Evolutionary conservation across 2,888 invertebrate genomes (phyloP).

Genomic region (Agrochola macilenta): DNA sequence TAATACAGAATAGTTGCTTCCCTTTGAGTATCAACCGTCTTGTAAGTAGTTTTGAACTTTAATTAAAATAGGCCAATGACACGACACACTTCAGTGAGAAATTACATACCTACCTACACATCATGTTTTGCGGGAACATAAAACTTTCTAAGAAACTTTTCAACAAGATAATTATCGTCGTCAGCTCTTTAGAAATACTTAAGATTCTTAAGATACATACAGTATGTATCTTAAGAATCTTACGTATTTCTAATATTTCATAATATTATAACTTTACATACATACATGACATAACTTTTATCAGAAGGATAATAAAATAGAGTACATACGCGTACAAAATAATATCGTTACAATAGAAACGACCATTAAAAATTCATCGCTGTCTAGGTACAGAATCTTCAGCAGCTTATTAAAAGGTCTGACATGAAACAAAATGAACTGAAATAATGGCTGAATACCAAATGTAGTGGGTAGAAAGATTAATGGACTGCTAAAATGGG

Average conservation of each 20-base stretch:
- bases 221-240: no score
- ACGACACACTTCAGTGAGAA: conserved; percentile 17
- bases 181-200: conserved; percentile 12
- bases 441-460: conserved; percentile 67
- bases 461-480: conserved; percentile 70
- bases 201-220: conserved; percentile 24
- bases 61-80: conserved; percentile 46
- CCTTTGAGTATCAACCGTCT: conserved; percentile 9
- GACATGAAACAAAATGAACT: conserved; percentile 62
- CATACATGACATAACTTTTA: background rate
- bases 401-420: conserved; percentile 50
- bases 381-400: conserved; percentile 28
- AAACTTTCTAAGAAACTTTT: conserved; percentile 38
- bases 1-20: conserved; percentile 8
- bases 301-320: conserved; percentile 19
- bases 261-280: no score
- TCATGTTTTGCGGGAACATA: conserved; percentile 15
- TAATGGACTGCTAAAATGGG: conserved; percentile 69
- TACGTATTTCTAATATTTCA: conserved; percentile 10
- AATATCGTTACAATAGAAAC: conserved; percentile 23
- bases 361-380: conserved; percentile 29
- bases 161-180: conserved; percentile 30
- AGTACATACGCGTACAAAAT: conserved; percentile 6
- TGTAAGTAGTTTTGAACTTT: conserved; percentile 13
- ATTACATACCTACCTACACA: conserved; percentile 12